Base-by-base conservation (phyloP, 2,113 vertebrate species). In the Eubucco bourcierii region DNA sequence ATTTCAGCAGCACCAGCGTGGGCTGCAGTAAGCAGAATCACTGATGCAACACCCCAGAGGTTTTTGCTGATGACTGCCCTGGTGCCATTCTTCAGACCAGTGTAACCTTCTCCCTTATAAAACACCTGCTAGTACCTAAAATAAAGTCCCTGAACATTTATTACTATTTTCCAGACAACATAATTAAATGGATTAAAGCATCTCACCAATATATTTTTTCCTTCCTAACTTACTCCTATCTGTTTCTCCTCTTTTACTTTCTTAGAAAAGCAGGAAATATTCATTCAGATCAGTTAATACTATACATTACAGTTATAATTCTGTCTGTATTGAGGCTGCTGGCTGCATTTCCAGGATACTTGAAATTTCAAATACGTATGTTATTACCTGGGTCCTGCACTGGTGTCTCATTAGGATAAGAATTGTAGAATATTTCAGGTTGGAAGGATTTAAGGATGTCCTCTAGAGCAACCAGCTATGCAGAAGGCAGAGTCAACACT, bases 1-100 rank as follows among this genome's bases (percentile, higher is more conserved):
- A 2, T 73, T 80, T 87, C 4, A 2, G 46, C 20, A 75, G 52
- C 3, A 3, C 23, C 4, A 1, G 24, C 0, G 0, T 27, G 13
- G 53, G n/a, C 37, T 74, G 25, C 3, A 1, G 21, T 27, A n/a
- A 25, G 41, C 31, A 80, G 75, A 63, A 74, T 33, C 44, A 47
- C 24, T 73, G 76, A 86, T 1, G 2, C 25, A 50, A 44, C 23
- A 58, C 4, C 7, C 31, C 3, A 3, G 29, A 83, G 50, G 23
- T 65, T 52, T 58, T 71, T 15, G 1, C 5, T 67, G 34, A 19
- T 66, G 31, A 29, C 44, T 81, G 17, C 7, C 23, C 50, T 61
- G 33, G 37, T 72, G 58, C 21, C 41, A 12, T 74, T 87, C 60
- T 55, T 50, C 64, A 39, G 47, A 28, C 23, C 33, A 61, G 3